These are phyloP conservation scores for Tanytarsus gracilentus DNA, from an alignment of 2,888 invertebrate species.

Conservation along the genomic window DNA sequence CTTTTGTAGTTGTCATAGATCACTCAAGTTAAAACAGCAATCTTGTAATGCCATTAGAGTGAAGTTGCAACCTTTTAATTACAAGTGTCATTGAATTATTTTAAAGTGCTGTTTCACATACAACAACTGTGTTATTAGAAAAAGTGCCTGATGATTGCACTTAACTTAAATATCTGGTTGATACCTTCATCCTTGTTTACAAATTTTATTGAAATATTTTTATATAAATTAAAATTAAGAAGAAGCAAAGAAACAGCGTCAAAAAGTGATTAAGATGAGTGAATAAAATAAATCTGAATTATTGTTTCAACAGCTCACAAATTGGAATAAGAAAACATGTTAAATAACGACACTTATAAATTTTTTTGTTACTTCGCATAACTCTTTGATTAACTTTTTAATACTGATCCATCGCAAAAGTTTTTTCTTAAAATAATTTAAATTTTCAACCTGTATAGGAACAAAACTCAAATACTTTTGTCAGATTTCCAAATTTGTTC, in stretches of 20 bases:
- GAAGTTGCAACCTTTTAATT: conserved; percentile 1
- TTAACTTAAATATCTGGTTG: conserved; percentile 1
- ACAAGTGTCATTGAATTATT: conserved; percentile 12
- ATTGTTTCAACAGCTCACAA: neutral
- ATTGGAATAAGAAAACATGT: neutral
- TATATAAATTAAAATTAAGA: neutral
- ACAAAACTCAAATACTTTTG: neutral
- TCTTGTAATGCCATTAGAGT: no score
- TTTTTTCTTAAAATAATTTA: no score
- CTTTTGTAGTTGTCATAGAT: no score
- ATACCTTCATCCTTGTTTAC: neutral
- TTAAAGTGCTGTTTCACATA: conserved; percentile 8
- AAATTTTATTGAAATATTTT: neutral
- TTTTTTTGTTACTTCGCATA: no score
- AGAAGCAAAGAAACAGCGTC: neutral
- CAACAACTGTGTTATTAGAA: conserved; percentile 1
- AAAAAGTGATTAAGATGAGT: no score
- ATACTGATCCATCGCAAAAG: neutral
- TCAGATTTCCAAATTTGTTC: no score
- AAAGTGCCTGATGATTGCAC: conserved; percentile 10
- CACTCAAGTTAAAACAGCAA: no score
- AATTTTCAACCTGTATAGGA: no score
- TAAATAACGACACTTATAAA: no score
- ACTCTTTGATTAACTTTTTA: no score
- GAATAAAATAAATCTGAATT: conserved; percentile 5